phyloP scores from a whole-genome alignment of 2,888 invertebrate species.

The Bruchidius siliquastri region DNA sequence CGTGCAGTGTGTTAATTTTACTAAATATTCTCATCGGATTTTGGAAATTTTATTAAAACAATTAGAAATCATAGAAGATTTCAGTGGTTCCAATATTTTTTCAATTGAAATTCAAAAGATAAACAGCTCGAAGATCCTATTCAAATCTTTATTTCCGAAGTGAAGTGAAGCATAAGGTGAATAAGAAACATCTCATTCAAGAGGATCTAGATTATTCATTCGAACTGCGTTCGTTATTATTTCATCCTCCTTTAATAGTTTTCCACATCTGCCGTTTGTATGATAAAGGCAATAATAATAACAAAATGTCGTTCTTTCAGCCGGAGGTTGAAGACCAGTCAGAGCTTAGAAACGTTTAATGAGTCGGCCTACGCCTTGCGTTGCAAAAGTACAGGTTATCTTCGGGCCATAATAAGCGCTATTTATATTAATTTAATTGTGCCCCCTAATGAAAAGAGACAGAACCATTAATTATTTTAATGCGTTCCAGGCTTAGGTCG shows the following conservation, averaged over 20 bases:
- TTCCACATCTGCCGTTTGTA: not conserved
- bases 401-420: slow-evolving; percentile 1
- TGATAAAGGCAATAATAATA: not conserved
- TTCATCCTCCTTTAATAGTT: not conserved
- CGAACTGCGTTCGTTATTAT: not conserved
- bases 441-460: slow-evolving; percentile 16
- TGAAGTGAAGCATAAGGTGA: too few species aligned
- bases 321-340: not conserved
- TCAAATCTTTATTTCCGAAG: too few species aligned
- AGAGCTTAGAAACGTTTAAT: not conserved
- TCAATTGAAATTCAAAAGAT: too few species aligned
- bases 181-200: too few species aligned
- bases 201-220: not conserved
- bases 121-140: too few species aligned
- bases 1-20: too few species aligned
- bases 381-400: not conserved
- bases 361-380: not conserved
- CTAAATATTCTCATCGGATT: too few species aligned
- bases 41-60: too few species aligned
- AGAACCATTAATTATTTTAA: slow-evolving; percentile 18
- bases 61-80: too few species aligned
- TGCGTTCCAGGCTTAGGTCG: not conserved
- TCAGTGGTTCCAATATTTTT: too few species aligned
- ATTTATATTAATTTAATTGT: slow-evolving; percentile 15
- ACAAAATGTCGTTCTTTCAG: not conserved